Percentiles rank a stretch among this genome's conserved stretches.
These are phyloP conservation scores for Pyrgilauda ruficollis DNA, from an alignment of 2,113 vertebrate genomes.

Conservation along the genomic window DNA sequence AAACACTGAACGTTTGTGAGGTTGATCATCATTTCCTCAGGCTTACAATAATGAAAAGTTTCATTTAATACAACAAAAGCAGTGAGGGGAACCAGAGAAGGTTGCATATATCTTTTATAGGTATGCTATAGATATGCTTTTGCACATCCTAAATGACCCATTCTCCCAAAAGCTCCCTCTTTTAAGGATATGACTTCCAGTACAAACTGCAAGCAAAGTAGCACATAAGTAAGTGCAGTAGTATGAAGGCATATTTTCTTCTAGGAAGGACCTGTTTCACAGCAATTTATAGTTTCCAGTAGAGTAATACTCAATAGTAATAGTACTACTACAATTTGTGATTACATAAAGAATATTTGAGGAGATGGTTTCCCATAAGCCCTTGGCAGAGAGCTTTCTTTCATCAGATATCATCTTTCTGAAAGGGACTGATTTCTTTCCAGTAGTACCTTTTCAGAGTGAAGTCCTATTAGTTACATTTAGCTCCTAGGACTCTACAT, in stretches of 20 bases:
- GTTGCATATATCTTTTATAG: background rate
- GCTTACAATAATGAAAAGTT: background rate
- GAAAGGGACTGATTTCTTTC: background rate
- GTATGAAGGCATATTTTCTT: background rate
- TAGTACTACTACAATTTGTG: background rate
- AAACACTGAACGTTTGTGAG: background rate
- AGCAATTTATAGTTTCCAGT: background rate
- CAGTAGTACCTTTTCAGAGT: background rate
- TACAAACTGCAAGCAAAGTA: background rate
- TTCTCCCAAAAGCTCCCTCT: background rate
- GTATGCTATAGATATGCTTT: background rate
- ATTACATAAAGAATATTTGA: background rate
- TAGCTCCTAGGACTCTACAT: background rate
- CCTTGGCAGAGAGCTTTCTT: background rate
- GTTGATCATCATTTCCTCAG: background rate
- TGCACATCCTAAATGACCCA: accelerated
- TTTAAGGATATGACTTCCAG: background rate
- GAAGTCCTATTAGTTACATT: background rate
- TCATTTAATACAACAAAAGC: background rate
- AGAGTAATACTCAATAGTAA: background rate
- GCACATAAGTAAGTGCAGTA: background rate
- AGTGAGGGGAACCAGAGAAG: background rate
- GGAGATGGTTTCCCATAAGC: background rate
- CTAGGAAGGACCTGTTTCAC: background rate
- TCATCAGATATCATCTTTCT: background rate